A percentile compares a stretch with the other conserved stretches of the same genome.
Conservation (phyloP, 1,140 invertebrate genomes). For the Euschistus heros region DNA sequence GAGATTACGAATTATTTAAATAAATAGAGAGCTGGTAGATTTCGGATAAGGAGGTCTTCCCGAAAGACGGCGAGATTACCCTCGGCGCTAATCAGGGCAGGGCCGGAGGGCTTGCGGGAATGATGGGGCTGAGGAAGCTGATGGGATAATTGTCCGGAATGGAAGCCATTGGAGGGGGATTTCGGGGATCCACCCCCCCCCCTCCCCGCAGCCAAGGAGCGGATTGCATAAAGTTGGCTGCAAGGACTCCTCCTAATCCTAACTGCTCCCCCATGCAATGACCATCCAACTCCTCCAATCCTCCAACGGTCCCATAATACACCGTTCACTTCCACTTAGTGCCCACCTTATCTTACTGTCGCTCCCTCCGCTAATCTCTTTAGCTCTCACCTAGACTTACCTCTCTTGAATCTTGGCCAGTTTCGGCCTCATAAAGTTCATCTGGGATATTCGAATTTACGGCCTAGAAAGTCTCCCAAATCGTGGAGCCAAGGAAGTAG, state of each 20-base stretch:
- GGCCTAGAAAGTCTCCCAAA: no score
- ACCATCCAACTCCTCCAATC: not conserved
- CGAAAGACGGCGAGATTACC: not conserved
- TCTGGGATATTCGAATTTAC: no score
- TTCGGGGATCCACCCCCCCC: not conserved
- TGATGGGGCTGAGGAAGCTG: not conserved
- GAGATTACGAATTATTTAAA: no score
- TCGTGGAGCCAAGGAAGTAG: no score
- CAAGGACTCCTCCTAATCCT: no score
- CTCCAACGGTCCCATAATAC: not conserved
- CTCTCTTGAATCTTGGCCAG: no score
- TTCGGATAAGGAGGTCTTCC: no score
- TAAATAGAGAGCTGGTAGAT: no score
- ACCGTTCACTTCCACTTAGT: not conserved
- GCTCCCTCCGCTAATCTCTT: not conserved
- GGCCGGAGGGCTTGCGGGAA: not conserved
- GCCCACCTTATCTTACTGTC: not conserved
- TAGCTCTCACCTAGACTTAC: not conserved
- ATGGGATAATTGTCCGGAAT: constrained; percentile 14
- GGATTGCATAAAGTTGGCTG: constrained; percentile 1
- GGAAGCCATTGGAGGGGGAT: constrained; percentile 5
- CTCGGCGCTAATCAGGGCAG: not conserved
- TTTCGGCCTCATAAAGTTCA: no score
- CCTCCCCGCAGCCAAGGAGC: not conserved
- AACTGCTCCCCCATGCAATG: no score